Base-by-base conservation (phyloP, 2,113 vertebrate species). In the Polyodon spathula region DNA sequence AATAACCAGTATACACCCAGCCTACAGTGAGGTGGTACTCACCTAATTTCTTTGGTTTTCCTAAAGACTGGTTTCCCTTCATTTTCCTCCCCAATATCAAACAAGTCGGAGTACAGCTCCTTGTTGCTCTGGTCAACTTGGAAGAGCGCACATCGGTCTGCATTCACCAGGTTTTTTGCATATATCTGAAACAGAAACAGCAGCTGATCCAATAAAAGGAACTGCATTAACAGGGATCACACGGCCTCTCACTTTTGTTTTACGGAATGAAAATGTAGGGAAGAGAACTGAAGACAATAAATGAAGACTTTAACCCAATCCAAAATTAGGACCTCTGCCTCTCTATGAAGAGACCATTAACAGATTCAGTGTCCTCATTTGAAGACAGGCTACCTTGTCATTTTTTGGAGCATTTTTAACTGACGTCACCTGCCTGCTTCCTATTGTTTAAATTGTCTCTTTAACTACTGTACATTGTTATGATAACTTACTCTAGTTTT, bases 11-110 rank as follows among this genome's bases (percentile, higher is more conserved):
- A n/a, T 50, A 12, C 12, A n/a, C 12, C 10, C 48, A 12, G 12
- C 15, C 15, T 4, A n/a, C 15, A n/a, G 12, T 50, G 14, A 50
- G 48, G 48, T n/a, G 15, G 4, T 58, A 71, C 81, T 77, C 66
- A 97, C 96, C 96, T 91, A 74, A 99, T 99, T 82, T 99, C 96
- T 90, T 99, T 99, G 87, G 96, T 98, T 90, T 99, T 99, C 86
- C 89, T 93, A 80, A 99, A 99, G 74, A 99, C 76, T 8, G 95
- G 96, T 63, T 90, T 96, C 50, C 96, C 96, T 76, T 98, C 96
- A 50, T 93, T 94, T 76, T 95, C 94, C 79, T 99, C 96, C 16
- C 96, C 96, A 37, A 98, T 96, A 73, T 99, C 96, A 63, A 99
- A 99, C 69, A 99, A 89, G 76, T 99, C 96, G 27, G 96, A 99